Evolutionary conservation across 2,113 vertebrate species (phyloP), one percentile per base, ranked within the genome.

Genomic region (Chloroceryle aenea): DNA sequence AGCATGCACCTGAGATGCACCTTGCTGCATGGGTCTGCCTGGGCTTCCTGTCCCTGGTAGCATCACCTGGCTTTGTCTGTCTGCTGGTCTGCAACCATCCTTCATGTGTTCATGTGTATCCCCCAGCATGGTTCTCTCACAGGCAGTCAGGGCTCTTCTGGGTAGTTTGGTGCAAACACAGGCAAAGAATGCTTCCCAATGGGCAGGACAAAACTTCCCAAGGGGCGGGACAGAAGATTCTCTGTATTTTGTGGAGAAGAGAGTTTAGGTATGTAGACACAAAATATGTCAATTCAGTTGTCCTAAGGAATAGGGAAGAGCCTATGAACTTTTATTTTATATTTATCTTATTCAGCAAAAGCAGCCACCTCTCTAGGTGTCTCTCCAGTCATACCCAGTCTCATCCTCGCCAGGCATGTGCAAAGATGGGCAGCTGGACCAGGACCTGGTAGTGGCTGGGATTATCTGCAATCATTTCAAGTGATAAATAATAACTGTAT

Each of bases 61-160:
- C 21, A 9, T 5, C 32, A 22, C 29, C 32, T 5, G 17, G 16
- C 38, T 55, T 34, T 77, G 83, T 4, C 0, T 58, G 6, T 14
- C 20, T 69, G 34, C 48, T 72, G 71, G 18, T 43, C 64, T 87
- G 45, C 66, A 48, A 6, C 21, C 47, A 9, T 14, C 34, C 34
- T 4, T 18, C 1, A 0, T 6, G 8, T 59, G 48, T 30, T 64
- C 22, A 2, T 19, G 18, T 3, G 4, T 52, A 12, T 48, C 12
- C 56, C 56, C 42, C 42, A 59, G 19, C 0, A 0, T n/a, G 36
- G 18, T 8, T 29, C 79, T 82, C 36, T 20, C 36, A 66, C 27
- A 14, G 29, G 32, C 14, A 19, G 50, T 16, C 72, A 66, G 30
- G 43, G 30, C 16, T 59, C 32, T 45, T 25, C 38, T n/a, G 71